Percentiles rank a stretch among this genome's conserved stretches.
Evolutionary conservation across 2,113 vertebrate species (phyloP).

Genomic region (pig (Sus scrofa)): T2T-Sscrofa CM000820.6:93537501-93538000

Average conservation of each 20-base stretch:
- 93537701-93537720: not conserved
- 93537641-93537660: not conserved
- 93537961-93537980: not conserved
- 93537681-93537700: not conserved
- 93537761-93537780: constrained; percentile 62
- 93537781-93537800: constrained; percentile 75
- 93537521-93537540: constrained; percentile 23
- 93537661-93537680: constrained; percentile 40
- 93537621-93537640: not conserved
- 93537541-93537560: constrained; percentile 13
- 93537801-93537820: constrained; percentile 70
- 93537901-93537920: not conserved
- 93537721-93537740: not conserved
- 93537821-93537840: constrained; percentile 7
- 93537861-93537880: not conserved
- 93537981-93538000: not conserved
- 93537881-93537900: not conserved
- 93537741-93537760: not conserved
- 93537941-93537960: not conserved
- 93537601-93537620: not conserved
- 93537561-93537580: not conserved
- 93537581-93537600: not conserved
- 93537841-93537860: not conserved
- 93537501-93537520: constrained; percentile 5
- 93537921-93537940: not conserved